Conservation (phyloP, 1,140 invertebrate genomes). For the Drosophila arizonae region DNA sequence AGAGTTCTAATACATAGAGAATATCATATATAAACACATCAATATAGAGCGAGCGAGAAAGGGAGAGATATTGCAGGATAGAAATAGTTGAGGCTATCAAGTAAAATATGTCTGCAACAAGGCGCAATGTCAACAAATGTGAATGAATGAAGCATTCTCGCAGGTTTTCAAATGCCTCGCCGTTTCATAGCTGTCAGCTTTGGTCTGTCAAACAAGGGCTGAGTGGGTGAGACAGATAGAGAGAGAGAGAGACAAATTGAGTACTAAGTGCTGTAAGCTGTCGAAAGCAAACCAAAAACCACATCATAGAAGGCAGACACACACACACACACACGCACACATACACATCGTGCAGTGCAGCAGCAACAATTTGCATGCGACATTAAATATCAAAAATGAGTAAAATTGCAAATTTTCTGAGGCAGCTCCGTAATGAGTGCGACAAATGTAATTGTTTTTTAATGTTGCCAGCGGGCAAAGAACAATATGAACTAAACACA, state of each 20-base stretch:
- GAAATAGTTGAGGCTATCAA: too few species aligned
- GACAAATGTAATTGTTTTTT: conserved; percentile 36
- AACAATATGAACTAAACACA: too few species aligned
- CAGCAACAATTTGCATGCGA: background rate
- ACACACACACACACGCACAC: background rate
- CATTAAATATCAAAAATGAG: conserved; percentile 7
- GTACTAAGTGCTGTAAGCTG: conserved; percentile 4
- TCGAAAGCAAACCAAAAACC: conserved; percentile 14
- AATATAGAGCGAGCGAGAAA: too few species aligned
- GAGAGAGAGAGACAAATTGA: too few species aligned
- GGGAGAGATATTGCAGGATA: too few species aligned
- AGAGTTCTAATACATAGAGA: too few species aligned
- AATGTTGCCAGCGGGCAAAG: conserved; percentile 7
- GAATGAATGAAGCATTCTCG: background rate
- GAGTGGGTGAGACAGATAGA: background rate
- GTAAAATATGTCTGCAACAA: too few species aligned
- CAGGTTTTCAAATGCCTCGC: background rate
- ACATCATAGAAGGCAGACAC: conserved; percentile 9
- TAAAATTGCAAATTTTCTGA: background rate
- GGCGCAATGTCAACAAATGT: background rate
- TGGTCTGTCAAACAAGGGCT: background rate
- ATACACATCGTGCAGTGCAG: background rate
- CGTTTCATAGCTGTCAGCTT: conserved; percentile 11
- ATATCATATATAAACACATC: too few species aligned
- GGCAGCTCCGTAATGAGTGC: conserved; percentile 24